Evolutionary conservation across 2,797 vertebrate genomes (phyloP).

Genomic region (Champsocephalus gunnari): DNA sequence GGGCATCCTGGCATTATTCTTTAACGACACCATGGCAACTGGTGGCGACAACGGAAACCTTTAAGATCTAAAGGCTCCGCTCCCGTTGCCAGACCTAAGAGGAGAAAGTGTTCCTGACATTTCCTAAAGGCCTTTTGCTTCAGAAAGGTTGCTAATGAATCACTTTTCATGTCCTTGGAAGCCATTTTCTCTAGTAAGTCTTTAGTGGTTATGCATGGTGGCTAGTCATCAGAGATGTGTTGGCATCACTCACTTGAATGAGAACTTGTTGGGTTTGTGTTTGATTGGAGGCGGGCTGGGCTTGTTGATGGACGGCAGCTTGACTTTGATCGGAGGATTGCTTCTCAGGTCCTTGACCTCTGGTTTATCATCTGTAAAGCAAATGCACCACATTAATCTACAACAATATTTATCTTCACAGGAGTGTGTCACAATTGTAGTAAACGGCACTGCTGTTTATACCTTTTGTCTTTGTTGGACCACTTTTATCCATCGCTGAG

Average conservation of each 20-base stretch:
- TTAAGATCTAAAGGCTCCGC: slow-evolving; percentile 51
- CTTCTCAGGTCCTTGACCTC: slow-evolving; percentile 82
- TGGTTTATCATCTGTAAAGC: slow-evolving; percentile 70
- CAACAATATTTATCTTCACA: neutral
- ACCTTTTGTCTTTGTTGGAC: slow-evolving; percentile 74
- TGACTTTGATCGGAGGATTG: slow-evolving; percentile 83
- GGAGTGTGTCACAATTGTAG: neutral
- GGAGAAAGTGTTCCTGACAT: slow-evolving; percentile 67
- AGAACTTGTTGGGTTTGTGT: slow-evolving; percentile 75
- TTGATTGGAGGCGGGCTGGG: slow-evolving; percentile 86
- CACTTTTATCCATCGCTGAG: slow-evolving; percentile 74
- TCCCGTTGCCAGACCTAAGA: slow-evolving; percentile 59
- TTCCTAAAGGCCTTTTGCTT: slow-evolving; percentile 53
- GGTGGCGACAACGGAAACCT: slow-evolving; percentile 55
- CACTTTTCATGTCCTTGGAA: slow-evolving; percentile 24
- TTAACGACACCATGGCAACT: slow-evolving; percentile 72
- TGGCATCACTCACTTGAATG: slow-evolving; percentile 83
- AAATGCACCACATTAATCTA: slow-evolving; percentile 1
- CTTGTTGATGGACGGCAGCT: slow-evolving; percentile 81
- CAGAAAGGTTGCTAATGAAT: slow-evolving; percentile 49
- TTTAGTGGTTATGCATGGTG: neutral
- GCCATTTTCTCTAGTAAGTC: slow-evolving; percentile 5
- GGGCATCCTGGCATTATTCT: slow-evolving; percentile 78
- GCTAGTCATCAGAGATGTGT: slow-evolving; percentile 17
- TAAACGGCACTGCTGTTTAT: neutral